Evolutionary conservation across 1,140 invertebrate genomes (phyloP), one percentile per base, ranked within the genome.

Genomic region (Lepidurus packardi): DNA sequence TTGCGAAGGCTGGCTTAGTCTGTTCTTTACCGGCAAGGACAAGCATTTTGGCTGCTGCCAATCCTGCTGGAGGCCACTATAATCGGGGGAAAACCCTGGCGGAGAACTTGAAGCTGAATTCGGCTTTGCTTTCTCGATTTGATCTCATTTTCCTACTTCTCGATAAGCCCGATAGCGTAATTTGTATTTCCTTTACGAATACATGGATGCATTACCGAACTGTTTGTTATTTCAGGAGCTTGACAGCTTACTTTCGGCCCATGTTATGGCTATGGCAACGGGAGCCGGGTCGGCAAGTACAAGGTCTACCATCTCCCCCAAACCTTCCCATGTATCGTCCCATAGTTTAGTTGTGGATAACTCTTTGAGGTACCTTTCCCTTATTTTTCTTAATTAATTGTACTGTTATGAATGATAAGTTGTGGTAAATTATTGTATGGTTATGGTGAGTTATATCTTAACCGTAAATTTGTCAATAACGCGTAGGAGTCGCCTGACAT

Each of bases 111-210:
- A 93, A 92, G 85, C 90, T 98, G 80, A 91, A 90, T 80, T 89
- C 91, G 42, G 90, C 96, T 4, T 86, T 98, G 74, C 84, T 98
- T 5, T 97, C 94, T 6, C 88, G 96, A 85, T 98, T 98, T 86
- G 96, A 98, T 87, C 86, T 98, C 73, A 91, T 97, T 53, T 98
- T 97, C 84, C 92, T 98, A 77, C 86, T 98, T 10, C 83, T 97
- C 9, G 97, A 98, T 86, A 89, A 90, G 84, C 93, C 95, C 21
- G 89, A 95, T 87, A 90, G 75, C 75, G 73, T 73, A n/a, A 7
- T 34, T n/a, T 77, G 16, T 13, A 7, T 45, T 10, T 41, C 0
- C 7, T 16, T 34, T 80, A 75, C 43, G 41, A 8, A 75, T 73
- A 9, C 11, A 47, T 75, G 7, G 65, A 78, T 10, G 16, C n/a